phyloP scores from a whole-genome alignment of 1,140 invertebrate genomes.

The Temnothorax longispinosus region DNA sequence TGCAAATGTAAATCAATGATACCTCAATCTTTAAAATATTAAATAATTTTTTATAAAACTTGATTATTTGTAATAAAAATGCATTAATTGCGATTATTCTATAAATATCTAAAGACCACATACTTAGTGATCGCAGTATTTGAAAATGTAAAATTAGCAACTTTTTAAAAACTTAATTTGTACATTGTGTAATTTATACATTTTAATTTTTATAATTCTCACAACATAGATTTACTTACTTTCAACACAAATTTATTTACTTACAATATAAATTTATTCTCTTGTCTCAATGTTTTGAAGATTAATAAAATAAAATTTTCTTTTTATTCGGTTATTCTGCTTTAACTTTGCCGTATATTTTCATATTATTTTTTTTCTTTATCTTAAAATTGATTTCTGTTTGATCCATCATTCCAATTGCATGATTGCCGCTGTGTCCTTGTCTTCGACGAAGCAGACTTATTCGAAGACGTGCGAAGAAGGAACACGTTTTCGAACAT shows the following conservation, averaged over 20 bases:
- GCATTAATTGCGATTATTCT: neutral
- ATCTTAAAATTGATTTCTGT: conserved; percentile 5
- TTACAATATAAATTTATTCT: neutral
- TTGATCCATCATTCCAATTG: conserved; percentile 63
- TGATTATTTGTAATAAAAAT: neutral
- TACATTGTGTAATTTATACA: neutral
- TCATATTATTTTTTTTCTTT: neutral
- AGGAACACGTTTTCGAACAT: conserved; percentile 65
- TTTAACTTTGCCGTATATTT: neutral
- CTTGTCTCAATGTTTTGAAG: neutral
- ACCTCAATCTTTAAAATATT: neutral
- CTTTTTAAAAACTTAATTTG: neutral
- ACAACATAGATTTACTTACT: neutral
- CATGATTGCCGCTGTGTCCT: conserved; percentile 79
- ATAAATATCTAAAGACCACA: neutral
- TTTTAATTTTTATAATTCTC: conserved; percentile 1
- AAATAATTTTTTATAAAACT: neutral
- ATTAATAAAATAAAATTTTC: neutral
- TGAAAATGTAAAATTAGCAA: neutral
- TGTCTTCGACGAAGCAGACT: conserved; percentile 76
- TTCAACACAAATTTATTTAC: neutral
- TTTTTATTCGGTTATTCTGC: neutral
- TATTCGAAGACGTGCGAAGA: conserved; percentile 68
- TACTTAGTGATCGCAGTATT: neutral
- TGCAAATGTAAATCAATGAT: neutral